A percentile compares a stretch with the other conserved stretches of the same genome.
phyloP scores from a whole-genome alignment of 2,888 invertebrate species.

The Biston betularia region DNA sequence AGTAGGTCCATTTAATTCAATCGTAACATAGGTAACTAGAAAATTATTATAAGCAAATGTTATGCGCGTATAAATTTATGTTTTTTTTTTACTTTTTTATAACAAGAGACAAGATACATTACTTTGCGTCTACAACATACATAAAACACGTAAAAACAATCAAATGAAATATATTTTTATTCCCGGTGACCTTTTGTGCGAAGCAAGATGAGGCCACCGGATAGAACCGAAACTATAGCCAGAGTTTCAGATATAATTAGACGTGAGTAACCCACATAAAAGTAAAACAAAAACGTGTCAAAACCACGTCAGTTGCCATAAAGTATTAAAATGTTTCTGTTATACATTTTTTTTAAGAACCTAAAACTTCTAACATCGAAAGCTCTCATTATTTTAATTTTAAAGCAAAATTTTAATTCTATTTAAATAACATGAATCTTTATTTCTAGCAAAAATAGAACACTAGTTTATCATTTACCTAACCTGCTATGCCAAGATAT shows the following conservation, averaged over 20 bases:
- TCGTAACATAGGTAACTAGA: slow-evolving; percentile 34
- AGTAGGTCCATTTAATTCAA: slow-evolving; percentile 2
- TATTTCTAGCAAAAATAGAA: background rate
- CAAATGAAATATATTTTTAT: slow-evolving; percentile 3
- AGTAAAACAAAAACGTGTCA: too few species aligned
- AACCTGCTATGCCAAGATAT: background rate
- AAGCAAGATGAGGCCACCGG: too few species aligned
- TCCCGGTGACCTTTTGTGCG: too few species aligned
- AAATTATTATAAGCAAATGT: slow-evolving; percentile 23
- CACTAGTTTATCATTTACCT: background rate
- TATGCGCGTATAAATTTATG: slow-evolving; percentile 8
- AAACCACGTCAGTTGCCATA: background rate
- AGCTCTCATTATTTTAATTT: slow-evolving; percentile 45
- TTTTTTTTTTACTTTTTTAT: background rate
- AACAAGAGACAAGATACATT: background rate
- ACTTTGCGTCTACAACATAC: background rate
- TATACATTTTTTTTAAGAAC: slow-evolving; percentile 40
- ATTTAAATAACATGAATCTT: background rate
- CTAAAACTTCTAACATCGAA: slow-evolving; percentile 56
- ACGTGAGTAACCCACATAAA: too few species aligned
- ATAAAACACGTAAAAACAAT: slow-evolving; percentile 21
- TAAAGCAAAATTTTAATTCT: background rate
- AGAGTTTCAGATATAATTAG: too few species aligned
- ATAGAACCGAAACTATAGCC: too few species aligned
- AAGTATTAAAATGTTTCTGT: slow-evolving; percentile 11